Evolutionary conservation across 1,140 invertebrate species (phyloP).

Genomic region (Galleria mellonella): DNA sequence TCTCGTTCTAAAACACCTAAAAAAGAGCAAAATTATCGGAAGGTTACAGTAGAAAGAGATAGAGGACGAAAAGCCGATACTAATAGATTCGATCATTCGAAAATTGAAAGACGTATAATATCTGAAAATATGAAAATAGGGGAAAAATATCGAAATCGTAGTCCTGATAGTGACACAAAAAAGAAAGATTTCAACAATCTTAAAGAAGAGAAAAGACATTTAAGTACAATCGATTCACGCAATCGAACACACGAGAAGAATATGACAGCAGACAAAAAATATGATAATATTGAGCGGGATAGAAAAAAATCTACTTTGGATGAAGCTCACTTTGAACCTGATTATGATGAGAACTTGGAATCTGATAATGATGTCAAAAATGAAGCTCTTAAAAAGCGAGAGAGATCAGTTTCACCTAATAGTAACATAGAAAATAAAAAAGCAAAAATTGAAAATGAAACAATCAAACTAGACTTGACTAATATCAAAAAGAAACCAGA

Average conservation of each 20-base stretch:
- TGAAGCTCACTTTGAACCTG: slow-evolving; percentile 83
- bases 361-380: slow-evolving; percentile 65
- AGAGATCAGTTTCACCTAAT: slow-evolving; percentile 36
- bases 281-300: slow-evolving; percentile 69
- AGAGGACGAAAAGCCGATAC: slow-evolving; percentile 47
- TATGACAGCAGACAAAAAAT: slow-evolving; percentile 30
- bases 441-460: slow-evolving; percentile 49
- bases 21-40: slow-evolving; percentile 69
- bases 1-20: slow-evolving; percentile 63
- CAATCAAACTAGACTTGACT: slow-evolving; percentile 62
- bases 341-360: slow-evolving; percentile 78
- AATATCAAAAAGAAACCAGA: slow-evolving; percentile 70
- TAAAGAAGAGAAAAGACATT: slow-evolving; percentile 72
- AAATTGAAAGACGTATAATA: slow-evolving; percentile 34
- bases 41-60: slow-evolving; percentile 76
- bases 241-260: slow-evolving; percentile 24
- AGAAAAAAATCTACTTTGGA: slow-evolving; percentile 80
- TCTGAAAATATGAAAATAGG: slow-evolving; percentile 24
- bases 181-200: slow-evolving; percentile 53
- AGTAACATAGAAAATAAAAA: slow-evolving; percentile 44
- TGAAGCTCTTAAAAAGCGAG: slow-evolving; percentile 46
- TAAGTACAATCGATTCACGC: slow-evolving; percentile 25
- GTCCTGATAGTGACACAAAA: slow-evolving; percentile 35
- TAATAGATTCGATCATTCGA: slow-evolving; percentile 30
- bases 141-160: slow-evolving; percentile 38